Base-by-base conservation (phyloP, 1,140 invertebrate species). In the Geopemphigus sp. region DNA sequence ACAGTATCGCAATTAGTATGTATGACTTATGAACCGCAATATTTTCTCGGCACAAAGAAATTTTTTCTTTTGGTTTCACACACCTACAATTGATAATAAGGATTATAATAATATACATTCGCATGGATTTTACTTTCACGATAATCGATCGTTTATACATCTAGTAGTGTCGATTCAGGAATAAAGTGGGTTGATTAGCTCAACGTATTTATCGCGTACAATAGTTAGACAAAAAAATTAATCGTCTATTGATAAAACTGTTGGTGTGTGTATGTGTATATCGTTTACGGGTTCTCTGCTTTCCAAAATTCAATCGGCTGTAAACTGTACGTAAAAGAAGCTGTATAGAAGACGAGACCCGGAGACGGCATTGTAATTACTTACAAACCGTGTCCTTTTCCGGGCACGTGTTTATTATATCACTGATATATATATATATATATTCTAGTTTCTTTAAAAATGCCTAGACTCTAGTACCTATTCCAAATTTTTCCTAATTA, bases 91-190 rank as follows among this genome's bases (percentile, higher is more conserved):
- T 50, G 47, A n/a, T 29, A 12, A 54, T 17, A 24, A 45, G 45
- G 24, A 70, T 22, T 10, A 50, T 57, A 59, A 12, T 57, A 61
- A 24, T 39, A 19, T 26, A 45, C 1, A 47, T 59, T 63, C 12
- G 1, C 59, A 22, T 45, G 57, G 17, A 0, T 78, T 50, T 78
- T 78, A 78, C 45, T 78, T 78, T 78, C 74, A 63, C 57, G 10
- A 59, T 78, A 78, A 63, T 78, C 57, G 74, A 61, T 78, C 39
- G 47, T 63, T 78, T 78, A 76, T 39, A 63, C 57, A 29, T 47
- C 50, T n/a, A 5, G 19, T 54, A 29, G 24, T 72, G 26, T 29
- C 10, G 12, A 54, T 12, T 54, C 0, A 29, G 50, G 2, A 72
- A 72, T 72, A 24, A n/a, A 29, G 50, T 54, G 4, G 47, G 17